Evolutionary conservation across 2,113 vertebrate genomes (phyloP).

Genomic region (Anarrhichthys ocellatus): DNA sequence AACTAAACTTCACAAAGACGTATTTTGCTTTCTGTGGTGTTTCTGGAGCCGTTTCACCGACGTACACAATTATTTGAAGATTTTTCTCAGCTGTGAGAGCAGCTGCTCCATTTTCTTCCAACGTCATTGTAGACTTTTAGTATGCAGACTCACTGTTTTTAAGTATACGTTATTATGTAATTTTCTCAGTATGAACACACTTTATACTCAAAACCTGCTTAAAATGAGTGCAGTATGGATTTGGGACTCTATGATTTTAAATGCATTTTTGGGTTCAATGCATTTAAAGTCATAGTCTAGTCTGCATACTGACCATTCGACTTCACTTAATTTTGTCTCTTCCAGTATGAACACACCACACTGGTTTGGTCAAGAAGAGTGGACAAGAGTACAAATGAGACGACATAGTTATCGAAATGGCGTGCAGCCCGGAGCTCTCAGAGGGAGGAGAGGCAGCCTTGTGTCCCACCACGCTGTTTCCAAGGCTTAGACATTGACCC

Average conservation of each 20-base stretch:
- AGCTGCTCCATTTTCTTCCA: not conserved
- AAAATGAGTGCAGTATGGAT: not conserved
- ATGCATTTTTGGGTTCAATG: too few relatives aligned
- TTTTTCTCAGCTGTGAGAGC: not conserved
- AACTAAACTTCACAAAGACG: not conserved
- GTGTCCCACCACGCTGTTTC: conserved; percentile 20
- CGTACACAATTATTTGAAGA: not conserved
- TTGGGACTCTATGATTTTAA: too few relatives aligned
- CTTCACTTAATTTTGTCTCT: too few relatives aligned
- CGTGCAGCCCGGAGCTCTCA: conserved; percentile 37
- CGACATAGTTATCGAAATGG: conserved; percentile 30
- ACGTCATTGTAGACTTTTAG: not conserved
- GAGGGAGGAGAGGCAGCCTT: conserved; percentile 51
- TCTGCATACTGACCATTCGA: too few relatives aligned
- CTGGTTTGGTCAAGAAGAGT: not conserved
- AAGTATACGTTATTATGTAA: not conserved
- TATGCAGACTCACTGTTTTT: not conserved
- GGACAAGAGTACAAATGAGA: conserved; percentile 39
- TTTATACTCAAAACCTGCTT: not conserved
- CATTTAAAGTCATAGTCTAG: too few relatives aligned
- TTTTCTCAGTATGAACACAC: not conserved
- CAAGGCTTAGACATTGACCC: conserved; percentile 55
- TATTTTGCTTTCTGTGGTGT: not conserved
- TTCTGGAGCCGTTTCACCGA: not conserved
- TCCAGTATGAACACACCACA: not conserved